Evolutionary conservation across 2,888 invertebrate genomes (phyloP), one percentile per base, ranked within the genome.

Genomic region (Hololepta plana): DNA sequence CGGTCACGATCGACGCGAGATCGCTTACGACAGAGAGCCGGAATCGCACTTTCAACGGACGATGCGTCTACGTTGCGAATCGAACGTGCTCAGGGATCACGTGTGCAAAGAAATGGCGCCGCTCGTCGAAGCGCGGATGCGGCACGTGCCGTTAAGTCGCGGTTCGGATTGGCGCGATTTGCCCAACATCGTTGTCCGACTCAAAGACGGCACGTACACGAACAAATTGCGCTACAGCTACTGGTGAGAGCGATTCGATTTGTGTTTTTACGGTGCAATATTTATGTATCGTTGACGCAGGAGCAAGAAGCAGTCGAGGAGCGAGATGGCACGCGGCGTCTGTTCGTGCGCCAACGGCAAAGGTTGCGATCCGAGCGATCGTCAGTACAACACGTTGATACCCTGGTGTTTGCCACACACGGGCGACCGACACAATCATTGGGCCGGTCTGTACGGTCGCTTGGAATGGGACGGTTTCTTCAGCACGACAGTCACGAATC

Each of bases 351-450:
- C 72, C 0, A 59, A 60, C 6, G 68, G 68, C 12, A 58, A 55
- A 31, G 55, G 58, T 0, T 85, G 84, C 52, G 67, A 74, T 43
- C 63, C 72, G 1, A 51, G 59, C 34, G 79, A 77, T 53, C 64
- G 72, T 31, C 85, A 85, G 57, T 72, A 71, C 49, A 73, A 79
- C 53, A 85, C 85, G 3, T 57, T 85, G 33, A 77, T 87, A 27
- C 85, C 85, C 0, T 87, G 85, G 85, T 84, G 84, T 45, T 59
- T 85, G 37, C 82, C 84, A 6, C 85, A 85, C 50, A 85, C 85
- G 2, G 81, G 70, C 24, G 81, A 82, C 55, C 52, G 82, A 10
- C 81, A 85, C 52, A 80, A 81, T 53, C 62, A 85, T 55, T 85
- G 85, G 85, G 70, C 80, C 0, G 87, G 84, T 1, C 63, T 85